Percentiles rank a stretch among this genome's conserved stretches.
Evolutionary conservation across 2,888 invertebrate genomes (phyloP).

Genomic region (Zaprionus obscuricornis): DNA sequence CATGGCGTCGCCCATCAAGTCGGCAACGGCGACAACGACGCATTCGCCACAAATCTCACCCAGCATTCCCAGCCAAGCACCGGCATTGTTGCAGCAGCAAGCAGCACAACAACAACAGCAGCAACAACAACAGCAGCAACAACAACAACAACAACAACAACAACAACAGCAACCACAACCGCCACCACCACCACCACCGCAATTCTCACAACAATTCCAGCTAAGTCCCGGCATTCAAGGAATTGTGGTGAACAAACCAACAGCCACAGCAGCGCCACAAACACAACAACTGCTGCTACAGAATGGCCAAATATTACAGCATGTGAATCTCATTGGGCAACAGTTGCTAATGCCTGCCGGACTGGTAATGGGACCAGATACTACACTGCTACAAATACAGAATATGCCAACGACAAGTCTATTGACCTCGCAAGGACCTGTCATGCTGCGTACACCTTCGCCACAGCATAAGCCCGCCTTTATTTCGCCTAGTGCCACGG

Average conservation of each 20-base stretch:
- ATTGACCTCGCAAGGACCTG: conserved; percentile 87
- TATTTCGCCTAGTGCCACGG: conserved; percentile 87
- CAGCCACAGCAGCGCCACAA: conserved; percentile 82
- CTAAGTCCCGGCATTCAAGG: conserved; percentile 91
- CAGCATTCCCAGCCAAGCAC: conserved; percentile 80
- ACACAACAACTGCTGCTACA: conserved; percentile 83
- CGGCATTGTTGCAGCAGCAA: conserved; percentile 61
- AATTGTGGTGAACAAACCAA: conserved; percentile 85
- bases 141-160: conserved; percentile 80
- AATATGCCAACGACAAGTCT: conserved; percentile 89
- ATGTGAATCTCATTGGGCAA: conserved; percentile 92
- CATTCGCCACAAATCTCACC: conserved; percentile 83
- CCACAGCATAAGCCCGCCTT: conserved; percentile 89
- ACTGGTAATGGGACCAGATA: conserved; percentile 92
- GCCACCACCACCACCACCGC: conserved; percentile 83
- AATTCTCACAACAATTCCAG: conserved; percentile 90
- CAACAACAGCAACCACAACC: conserved; percentile 79
- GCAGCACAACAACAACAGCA: conserved; percentile 74
- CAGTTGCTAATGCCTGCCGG: conserved; percentile 93
- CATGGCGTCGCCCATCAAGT: conserved; percentile 47
- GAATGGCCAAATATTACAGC: conserved; percentile 89
- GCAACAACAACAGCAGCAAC: conserved; percentile 45
- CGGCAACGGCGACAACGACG: conserved; percentile 28
- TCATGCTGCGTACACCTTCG: conserved; percentile 90
- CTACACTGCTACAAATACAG: conserved; percentile 90